A percentile compares a stretch with the other conserved stretches of the same genome.
Evolutionary conservation across 92 coral and sea anemone genomes (phyloP).

Genomic region (Blastomussa wellsi): DNA sequence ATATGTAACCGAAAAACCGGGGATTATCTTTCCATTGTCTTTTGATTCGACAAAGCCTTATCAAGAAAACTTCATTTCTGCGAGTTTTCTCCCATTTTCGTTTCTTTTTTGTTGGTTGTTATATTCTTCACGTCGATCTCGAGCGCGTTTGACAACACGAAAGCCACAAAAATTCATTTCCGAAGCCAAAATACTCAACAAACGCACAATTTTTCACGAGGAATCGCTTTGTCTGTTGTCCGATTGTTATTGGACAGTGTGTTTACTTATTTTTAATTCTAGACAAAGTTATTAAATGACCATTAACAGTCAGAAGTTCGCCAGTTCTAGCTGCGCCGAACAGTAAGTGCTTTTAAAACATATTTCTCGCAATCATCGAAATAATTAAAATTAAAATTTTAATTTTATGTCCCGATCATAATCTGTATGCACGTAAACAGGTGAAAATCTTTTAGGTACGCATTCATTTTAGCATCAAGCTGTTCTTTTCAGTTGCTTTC

Average conservation of each 20-base stretch:
- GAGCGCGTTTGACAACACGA: background rate
- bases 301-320: slow-evolving; percentile 7
- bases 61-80: background rate
- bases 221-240: slow-evolving; percentile 1
- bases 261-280: slow-evolving; percentile 23
- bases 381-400: slow-evolving; percentile 6
- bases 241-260: slow-evolving; percentile 14
- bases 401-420: background rate
- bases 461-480: background rate
- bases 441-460: background rate
- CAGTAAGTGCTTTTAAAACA: slow-evolving; percentile 1
- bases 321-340: background rate
- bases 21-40: background rate
- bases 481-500: background rate
- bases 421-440: background rate
- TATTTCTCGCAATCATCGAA: background rate
- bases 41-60: background rate
- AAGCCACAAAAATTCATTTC: background rate
- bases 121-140: background rate
- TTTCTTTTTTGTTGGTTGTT: background rate
- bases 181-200: background rate
- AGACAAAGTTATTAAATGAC: slow-evolving; percentile 30
- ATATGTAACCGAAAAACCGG: background rate
- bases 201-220: background rate
- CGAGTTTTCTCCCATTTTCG: background rate